phyloP scores from a whole-genome alignment of 2,113 vertebrate genomes.

The Pavo muticus region DNA sequence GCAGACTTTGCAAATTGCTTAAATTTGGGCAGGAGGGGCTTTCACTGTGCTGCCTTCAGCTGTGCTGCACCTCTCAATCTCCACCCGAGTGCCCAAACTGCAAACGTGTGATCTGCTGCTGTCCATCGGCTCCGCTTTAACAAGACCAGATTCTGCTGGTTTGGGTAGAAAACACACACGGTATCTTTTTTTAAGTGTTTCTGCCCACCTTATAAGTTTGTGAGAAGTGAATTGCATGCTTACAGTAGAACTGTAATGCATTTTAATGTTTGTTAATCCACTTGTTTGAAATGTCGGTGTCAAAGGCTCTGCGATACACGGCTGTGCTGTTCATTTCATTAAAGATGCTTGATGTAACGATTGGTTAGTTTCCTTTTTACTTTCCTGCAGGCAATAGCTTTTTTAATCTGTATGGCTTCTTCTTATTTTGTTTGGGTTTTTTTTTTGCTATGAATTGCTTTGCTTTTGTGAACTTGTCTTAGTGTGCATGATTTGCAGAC shows the following conservation, averaged over 20 bases:
- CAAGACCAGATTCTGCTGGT: neutral
- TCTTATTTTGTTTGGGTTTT: constrained; percentile 47
- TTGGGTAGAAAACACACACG: neutral
- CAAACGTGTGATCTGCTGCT: accelerated
- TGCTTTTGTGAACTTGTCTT: constrained; percentile 76
- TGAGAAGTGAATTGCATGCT: constrained; percentile 70
- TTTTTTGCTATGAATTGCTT: constrained; percentile 77
- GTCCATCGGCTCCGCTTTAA: neutral
- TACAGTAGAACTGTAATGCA: constrained; percentile 56
- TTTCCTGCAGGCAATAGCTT: constrained; percentile 66
- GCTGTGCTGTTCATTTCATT: constrained; percentile 69
- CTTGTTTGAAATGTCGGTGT: constrained; percentile 50
- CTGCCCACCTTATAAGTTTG: constrained; percentile 43
- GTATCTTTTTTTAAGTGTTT: neutral
- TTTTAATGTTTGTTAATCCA: constrained; percentile 62
- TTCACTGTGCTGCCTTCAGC: neutral
- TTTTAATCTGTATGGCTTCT: constrained; percentile 68
- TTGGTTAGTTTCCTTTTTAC: constrained; percentile 68
- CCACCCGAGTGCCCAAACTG: neutral
- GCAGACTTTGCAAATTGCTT: neutral
- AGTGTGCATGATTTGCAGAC: constrained; percentile 67
- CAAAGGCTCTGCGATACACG: constrained; percentile 29
- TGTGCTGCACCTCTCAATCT: neutral
- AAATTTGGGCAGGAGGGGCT: neutral
- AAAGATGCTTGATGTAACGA: constrained; percentile 72